Base-by-base conservation (phyloP, 2,797 vertebrate genomes). In the Lacerta bilineata region DNA sequence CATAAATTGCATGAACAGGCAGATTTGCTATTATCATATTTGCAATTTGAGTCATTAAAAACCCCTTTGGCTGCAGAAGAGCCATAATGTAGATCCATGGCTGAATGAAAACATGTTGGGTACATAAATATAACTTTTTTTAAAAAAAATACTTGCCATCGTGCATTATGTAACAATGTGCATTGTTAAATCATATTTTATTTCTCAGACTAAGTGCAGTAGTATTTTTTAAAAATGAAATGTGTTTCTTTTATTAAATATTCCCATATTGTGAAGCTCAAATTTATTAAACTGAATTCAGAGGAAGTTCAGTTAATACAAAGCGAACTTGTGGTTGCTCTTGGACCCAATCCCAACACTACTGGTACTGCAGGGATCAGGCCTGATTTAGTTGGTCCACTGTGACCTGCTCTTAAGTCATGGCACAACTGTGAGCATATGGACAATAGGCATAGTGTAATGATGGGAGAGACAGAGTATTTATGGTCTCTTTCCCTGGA, bases 1-100 rank as follows among this genome's bases (percentile, higher is more conserved):
- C 79, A 46, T 85, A 87, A 79, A 50, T 81, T 55, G 55, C 33
- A 88, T 59, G 23, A 84, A 84, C 23, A 81, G 71, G 25, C 41
- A 66, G 50, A 68, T 78, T 36, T 84, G 66, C 75, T 71, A 55
- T 59, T 90, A 71, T 84, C 69, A 2, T 85, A 69, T 79, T 41
- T 82, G 61, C 64, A 61, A 46, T 89, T 78, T 69, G 88, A 87
- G 59, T 81, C 72, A 86, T 88, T 74, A 83, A 75, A 89, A 81
- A 75, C 83, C 7, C 17, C 33, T 89, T 82, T 43, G 50, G 33
- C 85, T 85, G 23, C 41, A 68, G 27, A 83, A 69, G 46, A 83
- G 4, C 33, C 61, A 43, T 74, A 69, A 77, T 85, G 88, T 33
- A 74, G 69, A 75, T 79, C 55, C 71, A 41, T 87, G 77, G 66